Evolutionary conservation across 2,797 vertebrate genomes (phyloP).

Genomic region (Kryptopterus vitreolus): DNA sequence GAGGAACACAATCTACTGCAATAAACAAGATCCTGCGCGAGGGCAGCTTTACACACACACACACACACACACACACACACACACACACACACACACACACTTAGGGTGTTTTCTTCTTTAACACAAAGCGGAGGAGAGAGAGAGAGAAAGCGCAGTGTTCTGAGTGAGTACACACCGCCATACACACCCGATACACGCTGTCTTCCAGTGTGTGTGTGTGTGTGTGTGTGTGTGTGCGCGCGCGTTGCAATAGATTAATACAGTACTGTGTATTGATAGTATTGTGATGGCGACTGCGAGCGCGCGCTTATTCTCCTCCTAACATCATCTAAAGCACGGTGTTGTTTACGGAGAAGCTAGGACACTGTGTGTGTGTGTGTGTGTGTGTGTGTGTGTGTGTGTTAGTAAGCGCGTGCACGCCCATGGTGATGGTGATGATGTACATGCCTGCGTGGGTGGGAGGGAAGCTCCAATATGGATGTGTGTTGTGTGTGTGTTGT

Average conservation of each 20-base stretch:
- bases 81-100: neutral
- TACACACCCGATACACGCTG: neutral
- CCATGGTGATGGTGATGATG: constrained; percentile 25
- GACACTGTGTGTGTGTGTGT: constrained; percentile 12
- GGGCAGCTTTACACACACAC: neutral
- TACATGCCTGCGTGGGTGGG: constrained; percentile 37
- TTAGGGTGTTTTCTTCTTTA: neutral
- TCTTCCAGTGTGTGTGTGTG: neutral
- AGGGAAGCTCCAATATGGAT: constrained; percentile 55
- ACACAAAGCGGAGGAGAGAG: neutral
- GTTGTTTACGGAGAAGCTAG: neutral
- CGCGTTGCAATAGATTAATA: neutral
- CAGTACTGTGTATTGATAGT: neutral
- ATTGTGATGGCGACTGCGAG: neutral
- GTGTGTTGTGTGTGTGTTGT: constrained; percentile 19
- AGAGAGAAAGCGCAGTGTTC: neutral
- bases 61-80: neutral
- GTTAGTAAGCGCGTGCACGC: constrained; percentile 5
- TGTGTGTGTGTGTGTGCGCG: neutral
- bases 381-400: constrained; percentile 23
- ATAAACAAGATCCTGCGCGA: neutral
- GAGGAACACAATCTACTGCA: neutral
- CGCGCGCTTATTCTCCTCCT: neutral
- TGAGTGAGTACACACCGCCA: neutral
- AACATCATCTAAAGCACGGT: neutral